These are phyloP conservation scores for Nerophis lumbriciformis DNA, from an alignment of 2,113 vertebrate species.

Conservation along the genomic window DNA sequence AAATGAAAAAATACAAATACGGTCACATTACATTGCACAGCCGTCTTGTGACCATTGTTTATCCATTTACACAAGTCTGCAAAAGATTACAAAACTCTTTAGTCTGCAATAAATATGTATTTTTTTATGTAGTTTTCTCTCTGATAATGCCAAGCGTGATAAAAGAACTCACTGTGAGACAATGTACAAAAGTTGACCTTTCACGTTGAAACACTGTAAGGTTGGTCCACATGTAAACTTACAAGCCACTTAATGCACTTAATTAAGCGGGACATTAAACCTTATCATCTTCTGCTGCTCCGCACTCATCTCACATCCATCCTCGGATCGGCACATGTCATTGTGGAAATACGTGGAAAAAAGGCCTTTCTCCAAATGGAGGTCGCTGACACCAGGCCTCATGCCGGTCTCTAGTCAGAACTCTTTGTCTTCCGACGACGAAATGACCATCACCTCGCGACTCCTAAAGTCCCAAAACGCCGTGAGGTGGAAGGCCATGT, in stretches of 20 bases:
- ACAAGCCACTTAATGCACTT: slow-evolving; percentile 20
- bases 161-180: background rate
- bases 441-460: slow-evolving; percentile 83
- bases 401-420: slow-evolving; percentile 70
- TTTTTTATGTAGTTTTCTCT: background rate
- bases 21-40: no score
- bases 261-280: background rate
- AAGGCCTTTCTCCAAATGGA: slow-evolving; percentile 30
- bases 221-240: slow-evolving; percentile 16
- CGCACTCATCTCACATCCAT: background rate
- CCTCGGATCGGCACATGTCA: background rate
- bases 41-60: no score
- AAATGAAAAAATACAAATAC: no score
- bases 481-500: slow-evolving; percentile 97
- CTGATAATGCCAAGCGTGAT: background rate
- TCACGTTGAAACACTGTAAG: slow-evolving; percentile 9
- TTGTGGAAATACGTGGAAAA: slow-evolving; percentile 41
- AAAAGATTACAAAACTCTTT: background rate
- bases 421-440: slow-evolving; percentile 81
- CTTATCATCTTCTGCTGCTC: background rate
- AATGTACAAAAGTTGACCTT: slow-evolving; percentile 23
- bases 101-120: background rate
- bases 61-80: no score
- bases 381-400: slow-evolving; percentile 6
- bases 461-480: slow-evolving; percentile 91